Evolutionary conservation across 2,113 vertebrate species (phyloP).

Genomic region (Neoarius graeffei): DNA sequence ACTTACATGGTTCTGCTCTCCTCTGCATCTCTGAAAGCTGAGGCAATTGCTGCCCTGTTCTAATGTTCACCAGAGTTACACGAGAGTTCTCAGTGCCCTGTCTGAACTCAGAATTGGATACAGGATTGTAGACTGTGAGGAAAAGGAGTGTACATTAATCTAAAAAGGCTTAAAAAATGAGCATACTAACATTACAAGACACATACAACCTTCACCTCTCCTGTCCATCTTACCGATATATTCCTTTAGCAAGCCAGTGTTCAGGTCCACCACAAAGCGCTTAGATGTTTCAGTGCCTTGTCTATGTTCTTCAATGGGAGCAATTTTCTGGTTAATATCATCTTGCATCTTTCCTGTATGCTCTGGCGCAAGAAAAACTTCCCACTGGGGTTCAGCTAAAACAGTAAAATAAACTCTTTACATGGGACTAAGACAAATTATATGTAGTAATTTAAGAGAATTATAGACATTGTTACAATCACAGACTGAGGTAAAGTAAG

Average conservation of each 20-base stretch:
- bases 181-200: background rate
- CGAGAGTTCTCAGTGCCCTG: slow-evolving; percentile 63
- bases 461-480: background rate
- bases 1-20: slow-evolving; percentile 31
- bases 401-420: background rate
- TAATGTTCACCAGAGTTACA: slow-evolving; percentile 44
- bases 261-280: slow-evolving; percentile 60
- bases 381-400: slow-evolving; percentile 31
- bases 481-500: background rate
- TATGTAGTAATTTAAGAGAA: background rate
- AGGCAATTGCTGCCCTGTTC: slow-evolving; percentile 31
- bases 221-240: slow-evolving; percentile 62
- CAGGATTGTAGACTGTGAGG: slow-evolving; percentile 51
- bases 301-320: background rate
- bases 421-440: background rate
- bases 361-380: slow-evolving; percentile 23
- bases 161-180: background rate
- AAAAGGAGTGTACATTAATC: background rate
- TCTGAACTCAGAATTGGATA: slow-evolving; percentile 46
- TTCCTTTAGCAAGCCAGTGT: slow-evolving; percentile 59
- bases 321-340: background rate
- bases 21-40: slow-evolving; percentile 49
- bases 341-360: background rate
- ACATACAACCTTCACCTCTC: slow-evolving; percentile 48
- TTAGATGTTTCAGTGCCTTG: slow-evolving; percentile 67